Evolutionary conservation across 2,113 vertebrate species (phyloP), one percentile per base, ranked within the genome.

Genomic region (Myrmecophaga tridactyla): DNA sequence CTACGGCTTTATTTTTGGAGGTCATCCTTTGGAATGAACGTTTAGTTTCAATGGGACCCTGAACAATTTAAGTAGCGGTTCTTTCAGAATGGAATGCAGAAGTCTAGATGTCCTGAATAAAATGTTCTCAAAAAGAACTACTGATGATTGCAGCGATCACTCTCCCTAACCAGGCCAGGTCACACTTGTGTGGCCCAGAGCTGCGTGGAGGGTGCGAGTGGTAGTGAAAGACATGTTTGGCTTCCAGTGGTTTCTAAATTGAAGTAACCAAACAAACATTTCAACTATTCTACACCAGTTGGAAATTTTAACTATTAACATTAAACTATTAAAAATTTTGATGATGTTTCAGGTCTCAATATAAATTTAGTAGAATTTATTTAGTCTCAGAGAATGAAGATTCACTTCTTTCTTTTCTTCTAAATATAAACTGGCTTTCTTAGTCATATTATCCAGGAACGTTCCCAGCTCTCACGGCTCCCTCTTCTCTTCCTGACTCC

Each of bases 381-480:
- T 98, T 97, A 89, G 87, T 97, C 58, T 96, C 86, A 94, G 82
- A 97, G 94, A 86, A 97, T 98, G 97, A 97, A 72, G 94, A 91
- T 87, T 98, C 97, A 98, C 89, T 97, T 97, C 81, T 96, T 98
- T 96, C 77, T 17, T 94, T 96, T 96, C 80, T 97, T 96, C 98
- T 98, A 97, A 98, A 98, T 97, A 97, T 96, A 98, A 97, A 97
- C 51, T 90, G 20, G 0, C 80, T 98, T 96, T 97, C 96, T 94
- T 92, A 86, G 65, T 76, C 41, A 21, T 88, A 69, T 90, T 96
- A 87, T 84, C 90, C 82, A 92, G 97, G 84, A 95, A 96, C 92
- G 78, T 94, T 81, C 86, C 76, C 46, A 48, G n/a, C 81, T 39
- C 91, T 96, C 17, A 60, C 60, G 43, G 72, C 69, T 89, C 60